phyloP scores from a whole-genome alignment of 30 jellyfish, hydroid and myxozoan species.

The Pelagia noctiluca region DNA sequence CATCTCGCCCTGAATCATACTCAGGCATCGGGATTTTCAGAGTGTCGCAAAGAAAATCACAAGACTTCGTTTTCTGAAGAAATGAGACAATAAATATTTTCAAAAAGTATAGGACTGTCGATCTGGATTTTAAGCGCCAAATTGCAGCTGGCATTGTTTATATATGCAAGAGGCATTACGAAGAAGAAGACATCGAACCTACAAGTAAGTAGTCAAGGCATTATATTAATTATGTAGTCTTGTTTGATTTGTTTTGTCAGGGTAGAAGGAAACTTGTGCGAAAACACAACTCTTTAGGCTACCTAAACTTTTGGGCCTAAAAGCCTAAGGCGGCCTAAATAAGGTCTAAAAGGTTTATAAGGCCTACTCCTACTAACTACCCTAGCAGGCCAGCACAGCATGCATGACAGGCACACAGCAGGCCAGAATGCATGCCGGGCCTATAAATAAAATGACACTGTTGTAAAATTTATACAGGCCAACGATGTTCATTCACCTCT shows the following conservation, averaged over 20 bases:
- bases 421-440: no score
- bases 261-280: no score
- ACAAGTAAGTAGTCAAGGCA: conserved; percentile 17
- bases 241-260: background rate
- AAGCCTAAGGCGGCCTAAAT: background rate
- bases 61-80: background rate
- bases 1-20: background rate
- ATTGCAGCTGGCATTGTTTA: background rate
- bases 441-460: no score
- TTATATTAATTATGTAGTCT: background rate
- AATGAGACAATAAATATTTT: background rate
- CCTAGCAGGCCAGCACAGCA: no score
- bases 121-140: conserved; percentile 10
- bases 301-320: background rate
- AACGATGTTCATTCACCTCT: no score
- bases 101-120: conserved; percentile 10
- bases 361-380: no score
- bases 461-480: no score
- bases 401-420: no score
- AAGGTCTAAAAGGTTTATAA: no score
- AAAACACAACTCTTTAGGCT: no score
- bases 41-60: background rate
- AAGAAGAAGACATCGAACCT: conserved; percentile 8
- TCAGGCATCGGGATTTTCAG: background rate
- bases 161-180: conserved; percentile 1